Conservation (phyloP, 1,140 invertebrate genomes). For the Orchestia grillus region DNA sequence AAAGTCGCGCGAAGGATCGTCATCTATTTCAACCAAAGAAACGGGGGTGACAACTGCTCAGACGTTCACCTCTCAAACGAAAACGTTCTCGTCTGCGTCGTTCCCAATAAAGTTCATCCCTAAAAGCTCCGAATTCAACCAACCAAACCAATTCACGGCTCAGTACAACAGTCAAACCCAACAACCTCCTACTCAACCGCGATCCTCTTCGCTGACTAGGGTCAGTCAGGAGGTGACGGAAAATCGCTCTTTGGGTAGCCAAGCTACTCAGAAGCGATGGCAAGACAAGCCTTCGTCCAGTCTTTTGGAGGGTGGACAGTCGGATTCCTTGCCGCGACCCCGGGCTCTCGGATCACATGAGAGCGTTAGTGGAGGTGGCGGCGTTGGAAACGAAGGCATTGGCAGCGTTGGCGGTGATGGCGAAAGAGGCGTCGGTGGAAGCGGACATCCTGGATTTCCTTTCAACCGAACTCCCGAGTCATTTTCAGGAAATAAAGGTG, state of each 20-base stretch:
- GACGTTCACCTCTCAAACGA: neutral
- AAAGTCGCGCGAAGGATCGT: neutral
- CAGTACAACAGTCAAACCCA: constrained; percentile 23
- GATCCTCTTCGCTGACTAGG: neutral
- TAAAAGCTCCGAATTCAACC: neutral
- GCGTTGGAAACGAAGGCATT: neutral
- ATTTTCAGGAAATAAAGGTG: constrained; percentile 25
- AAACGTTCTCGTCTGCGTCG: neutral
- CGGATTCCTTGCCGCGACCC: neutral
- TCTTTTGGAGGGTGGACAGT: neutral
- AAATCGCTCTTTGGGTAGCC: constrained; percentile 3
- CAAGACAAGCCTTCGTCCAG: neutral
- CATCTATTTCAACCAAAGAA: neutral
- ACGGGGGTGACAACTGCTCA: neutral
- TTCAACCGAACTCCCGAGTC: constrained; percentile 19
- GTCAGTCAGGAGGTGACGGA: neutral
- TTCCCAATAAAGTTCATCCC: neutral
- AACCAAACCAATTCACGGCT: constrained; percentile 36
- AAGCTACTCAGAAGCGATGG: neutral
- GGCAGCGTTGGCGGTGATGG: neutral
- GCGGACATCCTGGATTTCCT: neutral
- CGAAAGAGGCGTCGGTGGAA: neutral
- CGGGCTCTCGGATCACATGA: constrained; percentile 27
- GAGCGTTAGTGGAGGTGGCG: constrained; percentile 35
- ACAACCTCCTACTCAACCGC: neutral